These are phyloP conservation scores for Propithecus coquereli DNA, from an alignment of 2,113 vertebrate species.

Conservation along the genomic window DNA sequence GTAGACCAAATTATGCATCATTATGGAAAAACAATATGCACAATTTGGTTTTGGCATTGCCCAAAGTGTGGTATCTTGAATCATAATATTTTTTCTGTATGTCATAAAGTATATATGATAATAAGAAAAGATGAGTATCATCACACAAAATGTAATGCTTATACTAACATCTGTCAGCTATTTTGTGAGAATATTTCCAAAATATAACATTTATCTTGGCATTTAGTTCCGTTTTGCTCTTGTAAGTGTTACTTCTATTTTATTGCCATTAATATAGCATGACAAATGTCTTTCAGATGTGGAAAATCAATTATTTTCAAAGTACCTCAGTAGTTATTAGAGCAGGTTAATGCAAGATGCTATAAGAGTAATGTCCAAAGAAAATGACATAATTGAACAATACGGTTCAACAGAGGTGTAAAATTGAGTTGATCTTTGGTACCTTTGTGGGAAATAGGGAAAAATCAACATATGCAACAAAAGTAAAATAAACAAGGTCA, in stretches of 20 bases:
- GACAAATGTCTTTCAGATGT: conserved; percentile 83
- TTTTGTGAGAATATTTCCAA: conserved; percentile 73
- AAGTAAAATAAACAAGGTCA: not conserved
- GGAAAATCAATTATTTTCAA: conserved; percentile 81
- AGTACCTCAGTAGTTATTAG: conserved; percentile 74
- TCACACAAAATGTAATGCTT: conserved; percentile 58
- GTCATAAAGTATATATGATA: conserved; percentile 29
- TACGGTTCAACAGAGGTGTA: conserved; percentile 55
- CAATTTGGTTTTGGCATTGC: conserved; percentile 63
- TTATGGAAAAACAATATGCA: conserved; percentile 51
- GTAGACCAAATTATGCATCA: conserved; percentile 12
- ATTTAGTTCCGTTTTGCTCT: conserved; percentile 69
- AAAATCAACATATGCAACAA: not conserved
- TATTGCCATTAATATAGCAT: conserved; percentile 80
- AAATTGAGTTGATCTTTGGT: conserved; percentile 60
- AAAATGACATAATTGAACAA: conserved; percentile 76
- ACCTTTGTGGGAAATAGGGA: conserved; percentile 34
- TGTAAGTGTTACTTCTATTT: conserved; percentile 67
- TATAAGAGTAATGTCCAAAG: conserved; percentile 70
- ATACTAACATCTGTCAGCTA: conserved; percentile 69
- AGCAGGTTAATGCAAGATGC: conserved; percentile 81
- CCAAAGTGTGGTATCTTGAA: conserved; percentile 44
- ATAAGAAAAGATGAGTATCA: conserved; percentile 57
- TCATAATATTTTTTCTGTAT: conserved; percentile 27
- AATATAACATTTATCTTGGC: conserved; percentile 81